Conservation (phyloP, 2,797 vertebrate genomes). For the Erpetoichthys calabaricus region DNA sequence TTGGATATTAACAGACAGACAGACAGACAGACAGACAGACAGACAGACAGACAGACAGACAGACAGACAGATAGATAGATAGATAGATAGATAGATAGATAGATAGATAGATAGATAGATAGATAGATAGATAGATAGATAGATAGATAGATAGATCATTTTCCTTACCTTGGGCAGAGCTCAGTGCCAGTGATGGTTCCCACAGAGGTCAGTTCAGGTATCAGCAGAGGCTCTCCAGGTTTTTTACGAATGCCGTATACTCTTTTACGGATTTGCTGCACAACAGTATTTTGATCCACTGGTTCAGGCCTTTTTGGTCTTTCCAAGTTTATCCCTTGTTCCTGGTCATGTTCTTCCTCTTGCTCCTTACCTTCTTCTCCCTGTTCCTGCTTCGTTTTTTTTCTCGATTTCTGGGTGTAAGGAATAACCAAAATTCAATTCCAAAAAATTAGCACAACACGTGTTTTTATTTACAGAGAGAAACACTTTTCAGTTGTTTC, state of each 20-base stretch:
- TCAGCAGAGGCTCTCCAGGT: constrained; percentile 66
- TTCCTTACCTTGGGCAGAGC: constrained; percentile 73
- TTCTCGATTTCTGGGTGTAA: constrained; percentile 48
- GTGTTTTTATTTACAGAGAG: no score
- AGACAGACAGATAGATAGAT: no score
- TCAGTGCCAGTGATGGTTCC: constrained; percentile 69
- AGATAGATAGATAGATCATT: no score
- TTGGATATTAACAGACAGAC: no score
- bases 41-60: no score
- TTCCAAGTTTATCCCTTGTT: constrained; percentile 38
- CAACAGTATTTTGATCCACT: constrained; percentile 35
- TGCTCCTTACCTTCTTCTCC: constrained; percentile 13
- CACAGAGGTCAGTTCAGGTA: constrained; percentile 69
- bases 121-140: no score
- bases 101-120: no score
- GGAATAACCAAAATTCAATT: no score
- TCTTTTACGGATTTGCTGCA: constrained; percentile 65
- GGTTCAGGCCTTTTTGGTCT: constrained; percentile 64
- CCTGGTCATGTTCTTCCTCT: constrained; percentile 26
- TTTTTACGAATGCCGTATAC: constrained; percentile 60
- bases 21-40: no score
- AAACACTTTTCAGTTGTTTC: no score
- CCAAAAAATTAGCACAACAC: no score
- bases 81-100: no score
- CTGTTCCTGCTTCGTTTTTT: constrained; percentile 34